Evolutionary conservation across 2,113 vertebrate species (phyloP), one percentile per base, ranked within the genome.

Genomic region (Herpetotheres cachinnans): DNA sequence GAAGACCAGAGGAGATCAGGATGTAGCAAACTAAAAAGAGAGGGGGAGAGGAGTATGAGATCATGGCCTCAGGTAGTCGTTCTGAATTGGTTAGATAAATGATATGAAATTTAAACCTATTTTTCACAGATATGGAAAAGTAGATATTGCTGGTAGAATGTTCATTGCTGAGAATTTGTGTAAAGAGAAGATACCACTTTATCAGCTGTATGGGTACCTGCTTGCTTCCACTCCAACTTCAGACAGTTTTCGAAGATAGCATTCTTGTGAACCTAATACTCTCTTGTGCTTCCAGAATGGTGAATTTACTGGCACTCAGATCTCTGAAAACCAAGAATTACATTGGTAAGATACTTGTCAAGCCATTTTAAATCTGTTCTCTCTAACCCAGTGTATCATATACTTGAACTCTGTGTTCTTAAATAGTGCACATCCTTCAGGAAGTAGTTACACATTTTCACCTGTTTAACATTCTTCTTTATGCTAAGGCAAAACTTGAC

Each of bases 291-390:
- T 97, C 90, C 92, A 96, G 88, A 97, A 71, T 78, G 82, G 71
- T 92, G 92, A 94, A 97, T 92, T 92, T 92, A 93, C 92, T 93
- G 97, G 66, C 82, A 93, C 77, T 95, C 93, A 96, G 63, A 90
- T 94, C 76, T 92, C 80, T 94, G 93, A 97, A 95, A 93, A 84
- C 63, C 88, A 94, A 94, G 92, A 92, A 96, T 70, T 93, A 58
- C 6, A 6, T 92, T 92, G 90, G 79, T 96, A 96, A 94, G 93
- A 54, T 83, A 55, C 66, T 83, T 81, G 88, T 92, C 63, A 81
- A 92, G 85, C 63, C 50, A 78, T 81, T 82, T 94, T 47, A 77
- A 96, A 88, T 86, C 85, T 90, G 40, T 91, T 83, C 46, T 94
- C 18, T 86, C 67, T 97, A 92, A 93, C 71, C 25, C 30, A 50